Percentiles rank a stretch among this genome's conserved stretches.
phyloP scores from a whole-genome alignment of 2,888 invertebrate genomes.

The Cataglyphis cursor region DNA sequence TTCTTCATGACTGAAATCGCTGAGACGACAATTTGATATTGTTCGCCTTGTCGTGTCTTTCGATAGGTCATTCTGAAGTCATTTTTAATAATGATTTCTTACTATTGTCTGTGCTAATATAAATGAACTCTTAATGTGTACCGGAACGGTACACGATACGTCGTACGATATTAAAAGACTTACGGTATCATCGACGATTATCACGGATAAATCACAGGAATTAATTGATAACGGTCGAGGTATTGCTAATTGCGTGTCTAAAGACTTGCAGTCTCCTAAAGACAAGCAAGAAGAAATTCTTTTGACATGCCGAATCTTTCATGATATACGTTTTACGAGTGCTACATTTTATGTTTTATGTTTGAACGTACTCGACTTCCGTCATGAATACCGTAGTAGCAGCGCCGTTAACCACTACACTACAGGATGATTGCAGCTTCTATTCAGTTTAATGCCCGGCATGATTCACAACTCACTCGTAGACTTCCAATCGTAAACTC shows the following conservation, averaged over 20 bases:
- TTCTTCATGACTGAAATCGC: slow-evolving; percentile 54
- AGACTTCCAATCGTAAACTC: slow-evolving; percentile 29
- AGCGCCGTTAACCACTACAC: slow-evolving; percentile 30
- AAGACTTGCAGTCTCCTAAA: not conserved
- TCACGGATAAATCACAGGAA: slow-evolving; percentile 32
- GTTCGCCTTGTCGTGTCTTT: slow-evolving; percentile 11
- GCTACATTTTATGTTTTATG: slow-evolving; percentile 12
- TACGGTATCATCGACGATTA: not conserved
- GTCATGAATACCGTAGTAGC: slow-evolving; percentile 34
- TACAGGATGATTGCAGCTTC: slow-evolving; percentile 28
- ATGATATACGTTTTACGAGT: slow-evolving; percentile 7
- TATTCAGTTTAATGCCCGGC: slow-evolving; percentile 43
- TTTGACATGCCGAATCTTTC: slow-evolving; percentile 24
- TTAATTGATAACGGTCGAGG: slow-evolving; percentile 51
- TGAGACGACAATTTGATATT: slow-evolving; percentile 51
- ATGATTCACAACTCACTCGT: slow-evolving; percentile 39
- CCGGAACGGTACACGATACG: not conserved
- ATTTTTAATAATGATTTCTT: not conserved
- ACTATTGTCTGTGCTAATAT: not conserved
- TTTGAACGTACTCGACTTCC: slow-evolving; percentile 44
- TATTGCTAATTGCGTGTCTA: slow-evolving; percentile 35
- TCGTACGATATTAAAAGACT: slow-evolving; percentile 18
- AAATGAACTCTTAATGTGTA: slow-evolving; percentile 1
- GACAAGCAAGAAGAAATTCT: slow-evolving; percentile 25
- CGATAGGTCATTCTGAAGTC: not conserved